Evolutionary conservation across 2,888 invertebrate species (phyloP), one percentile per base, ranked within the genome.

Genomic region (Folsomia manolachei): DNA sequence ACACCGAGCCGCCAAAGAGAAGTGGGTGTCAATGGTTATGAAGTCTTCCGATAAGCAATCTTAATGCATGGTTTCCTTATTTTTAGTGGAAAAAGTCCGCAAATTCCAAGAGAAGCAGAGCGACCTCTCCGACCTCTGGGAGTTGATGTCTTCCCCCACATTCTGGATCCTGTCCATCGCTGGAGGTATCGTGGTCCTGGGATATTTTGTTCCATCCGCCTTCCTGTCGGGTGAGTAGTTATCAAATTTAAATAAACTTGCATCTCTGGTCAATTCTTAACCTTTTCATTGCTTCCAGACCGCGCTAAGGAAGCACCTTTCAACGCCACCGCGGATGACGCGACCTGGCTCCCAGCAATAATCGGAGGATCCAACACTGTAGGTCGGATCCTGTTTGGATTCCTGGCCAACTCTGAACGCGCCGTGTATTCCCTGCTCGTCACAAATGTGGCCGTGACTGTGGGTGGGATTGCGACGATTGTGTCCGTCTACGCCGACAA

Each of bases 151-250:
- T 83, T 94, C 94, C 27, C 92, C 92, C 0, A 91, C 95, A 0
- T 98, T 97, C 84, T 86, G 95, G 71, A 86, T 97, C 56, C 87
- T 98, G 62, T 91, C 94, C 1, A 81, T 94, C 27, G 93, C 95
- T 78, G 97, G 97, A 26, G 93, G 95, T 82, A 88, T 97, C 76
- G 96, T 97, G 0, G 93, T 97, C 90, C 89, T 95, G 86, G 97
- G 97, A 82, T 96, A 97, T 86, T 97, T 95, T 83, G 92, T 97
- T 11, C 97, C 98, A 0, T 97, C 92, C 83, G 88, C 91, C 84
- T 97, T 90, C 82, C 86, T 94, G 11, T 82, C 83, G 81, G 85
- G 87, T 86, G 82, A 4, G 39, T 39, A n/a, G n/a, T 39, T 39
- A 4, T 39, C 39, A n/a, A n/a, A n/a, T n/a, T 62, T 69, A 63